Base-by-base conservation (phyloP, 2,797 vertebrate genomes). In the Gadopsis bispinosus region DNA sequence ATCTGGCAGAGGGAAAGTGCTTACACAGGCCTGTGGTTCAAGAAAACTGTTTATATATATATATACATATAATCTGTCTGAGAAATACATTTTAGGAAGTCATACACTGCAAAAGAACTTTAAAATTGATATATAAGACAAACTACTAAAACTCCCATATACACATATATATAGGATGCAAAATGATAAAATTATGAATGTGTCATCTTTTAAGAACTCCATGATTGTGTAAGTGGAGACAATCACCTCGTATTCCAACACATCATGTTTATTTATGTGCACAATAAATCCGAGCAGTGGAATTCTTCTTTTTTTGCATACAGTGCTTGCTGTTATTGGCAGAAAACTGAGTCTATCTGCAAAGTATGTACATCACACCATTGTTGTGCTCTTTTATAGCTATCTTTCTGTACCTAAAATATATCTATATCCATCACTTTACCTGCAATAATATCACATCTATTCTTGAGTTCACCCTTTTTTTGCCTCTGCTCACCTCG, bases 1-100 rank as follows among this genome's bases (percentile, higher is more conserved):
- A 77, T 83, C 50, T 83, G 68, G 66, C 50, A 26, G 35, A 77
- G 37, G 61, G 43, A 56, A 86, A 78, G 72, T 82, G 86, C 87
- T 89, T 63, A 75, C 67, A 53, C 80, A 89, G 70, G 61, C 70
- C 61, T 76, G 62, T 43, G 68, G 64, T 73, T 80, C 60, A 20
- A 73, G 33, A 54, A 63, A 81, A 75, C n/a, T 7, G 29, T 68
- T 68, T 72, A n/a, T 55, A 35, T 43, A 60, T 53, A 69, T 56
- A 58, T 39, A 26, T 26, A 39, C 59, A n/a, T 33, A 35, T 69
- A 37, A 39, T 39, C 53, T 55, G 59, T 58, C 50, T 39, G 10
- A 4, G 43, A 33, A 59, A 62, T 31, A 35, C 45, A 31, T 70
- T 62, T 56, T 39, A 41, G 55, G 7, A 65, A 78, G 48, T 29